A percentile compares a stretch with the other conserved stretches of the same genome.
These are phyloP conservation scores for Oenanthe oenanthe DNA, from an alignment of 2,113 vertebrate species.

Conservation along the genomic window DNA sequence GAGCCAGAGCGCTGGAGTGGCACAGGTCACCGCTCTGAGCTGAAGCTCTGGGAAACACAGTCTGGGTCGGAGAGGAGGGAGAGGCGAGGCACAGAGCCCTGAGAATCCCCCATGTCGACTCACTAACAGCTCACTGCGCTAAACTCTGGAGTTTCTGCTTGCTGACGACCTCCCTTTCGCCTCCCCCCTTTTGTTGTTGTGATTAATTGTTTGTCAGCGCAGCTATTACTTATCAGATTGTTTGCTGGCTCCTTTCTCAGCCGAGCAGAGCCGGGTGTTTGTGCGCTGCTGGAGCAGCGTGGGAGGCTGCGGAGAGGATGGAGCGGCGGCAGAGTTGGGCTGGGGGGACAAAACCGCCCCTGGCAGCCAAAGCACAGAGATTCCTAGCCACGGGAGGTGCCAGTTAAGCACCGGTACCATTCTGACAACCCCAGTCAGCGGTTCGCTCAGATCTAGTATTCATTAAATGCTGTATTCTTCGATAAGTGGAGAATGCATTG, in stretches of 20 bases:
- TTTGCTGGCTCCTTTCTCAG: constrained; percentile 1
- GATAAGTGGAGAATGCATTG: constrained; percentile 7
- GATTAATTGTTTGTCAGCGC: constrained; percentile 19
- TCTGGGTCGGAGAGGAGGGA: rapidly evolving
- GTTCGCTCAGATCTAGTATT: constrained; percentile 1
- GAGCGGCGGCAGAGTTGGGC: background rate
- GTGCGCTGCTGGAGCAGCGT: background rate
- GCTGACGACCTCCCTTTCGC: background rate
- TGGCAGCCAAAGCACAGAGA: rapidly evolving
- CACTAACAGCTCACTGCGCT: background rate
- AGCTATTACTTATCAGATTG: constrained; percentile 17
- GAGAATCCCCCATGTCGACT: background rate
- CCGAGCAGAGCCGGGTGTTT: background rate
- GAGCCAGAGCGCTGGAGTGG: background rate
- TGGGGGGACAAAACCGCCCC: background rate
- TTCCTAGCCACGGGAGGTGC: background rate
- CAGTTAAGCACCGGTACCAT: background rate
- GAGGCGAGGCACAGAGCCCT: background rate
- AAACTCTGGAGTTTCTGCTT: background rate
- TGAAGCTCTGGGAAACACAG: background rate
- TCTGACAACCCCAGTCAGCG: background rate
- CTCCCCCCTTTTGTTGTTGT: background rate
- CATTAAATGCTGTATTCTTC: background rate
- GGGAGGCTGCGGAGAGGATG: background rate
- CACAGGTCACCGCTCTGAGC: background rate